Percentiles rank a stretch among this genome's conserved stretches.
Evolutionary conservation across 1,140 invertebrate genomes (phyloP).

Genomic region (Conus betulinus): DNA sequence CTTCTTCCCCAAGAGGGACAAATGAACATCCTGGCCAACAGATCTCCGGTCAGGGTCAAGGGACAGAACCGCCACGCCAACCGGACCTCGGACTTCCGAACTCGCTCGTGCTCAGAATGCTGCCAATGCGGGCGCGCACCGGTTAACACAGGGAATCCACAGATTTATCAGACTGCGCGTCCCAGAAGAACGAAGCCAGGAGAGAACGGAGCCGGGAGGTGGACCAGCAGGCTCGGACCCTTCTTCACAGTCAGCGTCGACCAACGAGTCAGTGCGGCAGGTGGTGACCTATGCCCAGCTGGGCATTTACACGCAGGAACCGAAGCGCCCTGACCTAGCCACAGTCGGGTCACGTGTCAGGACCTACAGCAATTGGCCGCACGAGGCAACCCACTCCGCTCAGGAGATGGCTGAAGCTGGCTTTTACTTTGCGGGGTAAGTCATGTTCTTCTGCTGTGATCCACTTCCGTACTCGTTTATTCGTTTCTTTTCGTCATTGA

Average conservation of each 20-base stretch:
- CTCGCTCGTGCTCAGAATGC: not conserved
- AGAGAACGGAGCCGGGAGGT: not conserved
- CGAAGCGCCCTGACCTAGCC: constrained; percentile 66
- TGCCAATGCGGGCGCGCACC: not conserved
- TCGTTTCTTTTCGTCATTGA: too few relatives aligned
- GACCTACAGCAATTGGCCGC: constrained; percentile 79
- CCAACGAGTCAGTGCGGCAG: not conserved
- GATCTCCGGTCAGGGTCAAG: too few relatives aligned
- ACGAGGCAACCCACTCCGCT: constrained; percentile 84
- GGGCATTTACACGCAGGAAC: constrained; percentile 52
- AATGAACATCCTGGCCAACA: too few relatives aligned
- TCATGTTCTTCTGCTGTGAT: not conserved
- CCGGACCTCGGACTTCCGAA: too few relatives aligned
- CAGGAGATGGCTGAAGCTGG: constrained; percentile 88
- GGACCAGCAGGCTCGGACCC: not conserved
- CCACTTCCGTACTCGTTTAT: too few relatives aligned
- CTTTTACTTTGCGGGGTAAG: constrained; percentile 88
- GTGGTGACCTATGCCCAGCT: constrained; percentile 30
- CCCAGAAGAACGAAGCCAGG: not conserved
- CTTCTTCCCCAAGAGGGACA: too few relatives aligned
- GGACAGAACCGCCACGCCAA: too few relatives aligned
- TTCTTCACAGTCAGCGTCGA: not conserved
- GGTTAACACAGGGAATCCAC: not conserved
- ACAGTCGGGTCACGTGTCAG: constrained; percentile 82
- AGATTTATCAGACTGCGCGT: not conserved